A percentile compares a stretch with the other conserved stretches of the same genome.
These are phyloP conservation scores for Myodes glareolus DNA, from an alignment of 2,113 vertebrate genomes.

Conservation along the genomic window DNA sequence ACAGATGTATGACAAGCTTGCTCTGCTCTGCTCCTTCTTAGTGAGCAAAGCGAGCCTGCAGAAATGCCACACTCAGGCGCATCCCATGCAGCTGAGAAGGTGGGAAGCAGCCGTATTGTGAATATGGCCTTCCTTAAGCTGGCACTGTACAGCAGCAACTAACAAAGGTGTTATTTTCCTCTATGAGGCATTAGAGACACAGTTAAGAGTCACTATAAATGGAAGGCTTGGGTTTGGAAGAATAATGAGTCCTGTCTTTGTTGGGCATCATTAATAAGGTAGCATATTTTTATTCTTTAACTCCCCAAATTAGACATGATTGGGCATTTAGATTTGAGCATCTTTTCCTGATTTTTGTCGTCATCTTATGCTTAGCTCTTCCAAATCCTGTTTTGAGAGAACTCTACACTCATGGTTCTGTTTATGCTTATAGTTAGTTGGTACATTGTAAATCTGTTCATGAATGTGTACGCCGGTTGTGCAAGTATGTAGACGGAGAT, in stretches of 20 bases:
- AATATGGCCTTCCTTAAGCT: slow-evolving; percentile 17
- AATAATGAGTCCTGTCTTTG: neutral
- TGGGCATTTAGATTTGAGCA: neutral
- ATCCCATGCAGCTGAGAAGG: slow-evolving; percentile 19
- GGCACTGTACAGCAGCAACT: neutral
- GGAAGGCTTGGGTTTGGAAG: neutral
- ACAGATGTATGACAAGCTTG: slow-evolving; percentile 52
- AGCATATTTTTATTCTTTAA: neutral
- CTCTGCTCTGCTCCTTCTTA: slow-evolving; percentile 38
- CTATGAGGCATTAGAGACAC: neutral
- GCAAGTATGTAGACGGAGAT: neutral
- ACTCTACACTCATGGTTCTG: neutral
- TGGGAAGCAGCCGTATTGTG: slow-evolving; percentile 32
- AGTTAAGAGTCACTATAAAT: neutral
- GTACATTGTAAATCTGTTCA: neutral
- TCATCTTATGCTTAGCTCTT: neutral
- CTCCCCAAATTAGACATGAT: slow-evolving; percentile 45
- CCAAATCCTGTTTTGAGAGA: slow-evolving; percentile 38
- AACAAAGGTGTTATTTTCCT: neutral
- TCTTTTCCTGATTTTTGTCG: slow-evolving; percentile 32
- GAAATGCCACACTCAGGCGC: neutral
- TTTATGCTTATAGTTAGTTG: slow-evolving; percentile 23
- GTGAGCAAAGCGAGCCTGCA: slow-evolving; percentile 32
- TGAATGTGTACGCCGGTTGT: neutral
- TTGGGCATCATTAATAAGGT: neutral